Evolutionary conservation across 1,140 invertebrate species (phyloP).

Genomic region (Cydia pomonella): DNA sequence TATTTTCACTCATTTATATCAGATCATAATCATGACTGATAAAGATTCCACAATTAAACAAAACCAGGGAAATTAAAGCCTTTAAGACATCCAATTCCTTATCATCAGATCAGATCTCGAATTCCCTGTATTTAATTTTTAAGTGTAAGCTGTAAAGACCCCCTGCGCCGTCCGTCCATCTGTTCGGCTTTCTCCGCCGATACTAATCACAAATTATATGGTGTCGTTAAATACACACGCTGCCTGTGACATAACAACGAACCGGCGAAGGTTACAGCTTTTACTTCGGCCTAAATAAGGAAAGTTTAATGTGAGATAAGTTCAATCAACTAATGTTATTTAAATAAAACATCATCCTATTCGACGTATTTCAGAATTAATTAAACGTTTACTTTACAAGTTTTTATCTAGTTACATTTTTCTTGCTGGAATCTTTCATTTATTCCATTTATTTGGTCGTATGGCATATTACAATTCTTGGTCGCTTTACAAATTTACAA

Average conservation of each 20-base stretch:
- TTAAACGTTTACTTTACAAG: no score
- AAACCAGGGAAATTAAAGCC: neutral
- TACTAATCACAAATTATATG: conserved; percentile 32
- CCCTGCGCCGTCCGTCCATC: conserved; percentile 6
- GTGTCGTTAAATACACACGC: conserved; percentile 29
- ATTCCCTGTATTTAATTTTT: conserved; percentile 13
- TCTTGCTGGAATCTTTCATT: no score
- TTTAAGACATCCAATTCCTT: neutral
- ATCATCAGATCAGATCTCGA: conserved; percentile 15
- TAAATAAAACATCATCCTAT: no score
- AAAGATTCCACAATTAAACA: conserved; percentile 8
- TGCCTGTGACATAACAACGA: conserved; percentile 29
- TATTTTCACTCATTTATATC: no score
- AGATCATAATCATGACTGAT: neutral
- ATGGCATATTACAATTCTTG: no score
- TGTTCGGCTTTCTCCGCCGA: conserved; percentile 17
- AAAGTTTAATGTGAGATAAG: no score
- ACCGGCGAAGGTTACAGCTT: conserved; percentile 1
- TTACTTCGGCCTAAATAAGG: neutral
- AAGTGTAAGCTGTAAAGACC: neutral
- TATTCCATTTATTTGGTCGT: no score
- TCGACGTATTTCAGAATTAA: no score
- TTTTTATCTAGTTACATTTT: no score
- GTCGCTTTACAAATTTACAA: no score
- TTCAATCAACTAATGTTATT: no score